Conservation (phyloP, 2,888 invertebrate genomes). For the Harpalus rufipes region DNA sequence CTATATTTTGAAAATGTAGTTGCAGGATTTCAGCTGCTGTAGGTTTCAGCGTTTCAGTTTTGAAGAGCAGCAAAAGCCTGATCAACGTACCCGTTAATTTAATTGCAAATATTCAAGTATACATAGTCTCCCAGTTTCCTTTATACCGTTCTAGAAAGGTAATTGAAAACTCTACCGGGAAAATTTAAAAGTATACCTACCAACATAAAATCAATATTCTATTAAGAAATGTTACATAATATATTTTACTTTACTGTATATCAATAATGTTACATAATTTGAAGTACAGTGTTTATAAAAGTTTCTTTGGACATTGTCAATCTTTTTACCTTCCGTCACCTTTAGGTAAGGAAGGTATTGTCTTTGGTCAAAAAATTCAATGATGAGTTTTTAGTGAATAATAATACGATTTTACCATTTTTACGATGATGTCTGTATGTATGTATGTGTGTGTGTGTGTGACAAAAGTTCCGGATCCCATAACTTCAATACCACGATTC, state of each 20-base stretch:
- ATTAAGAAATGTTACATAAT: not conserved
- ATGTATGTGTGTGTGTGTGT: too few species aligned
- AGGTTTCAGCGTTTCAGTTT: not conserved
- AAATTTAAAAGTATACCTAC: not conserved
- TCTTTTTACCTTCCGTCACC: too few species aligned
- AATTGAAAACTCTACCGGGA: not conserved
- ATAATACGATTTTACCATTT: too few species aligned
- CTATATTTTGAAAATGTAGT: not conserved
- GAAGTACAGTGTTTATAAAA: not conserved
- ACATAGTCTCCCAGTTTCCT: not conserved
- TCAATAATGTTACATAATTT: not conserved
- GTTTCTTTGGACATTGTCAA: too few species aligned
- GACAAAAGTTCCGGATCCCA: too few species aligned
- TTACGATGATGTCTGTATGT: too few species aligned
- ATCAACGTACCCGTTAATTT: not conserved
- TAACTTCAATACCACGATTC: too few species aligned
- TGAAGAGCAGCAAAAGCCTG: not conserved
- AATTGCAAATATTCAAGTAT: not conserved
- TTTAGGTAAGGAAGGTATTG: too few species aligned
- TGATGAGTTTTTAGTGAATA: too few species aligned
- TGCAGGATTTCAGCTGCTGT: not conserved
- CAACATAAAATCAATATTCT: not conserved
- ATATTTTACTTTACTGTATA: not conserved
- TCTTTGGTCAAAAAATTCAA: too few species aligned
- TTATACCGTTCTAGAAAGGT: not conserved